Evolutionary conservation across 2,797 vertebrate genomes (phyloP).

Genomic region (Apogon hyalosoma): DNA sequence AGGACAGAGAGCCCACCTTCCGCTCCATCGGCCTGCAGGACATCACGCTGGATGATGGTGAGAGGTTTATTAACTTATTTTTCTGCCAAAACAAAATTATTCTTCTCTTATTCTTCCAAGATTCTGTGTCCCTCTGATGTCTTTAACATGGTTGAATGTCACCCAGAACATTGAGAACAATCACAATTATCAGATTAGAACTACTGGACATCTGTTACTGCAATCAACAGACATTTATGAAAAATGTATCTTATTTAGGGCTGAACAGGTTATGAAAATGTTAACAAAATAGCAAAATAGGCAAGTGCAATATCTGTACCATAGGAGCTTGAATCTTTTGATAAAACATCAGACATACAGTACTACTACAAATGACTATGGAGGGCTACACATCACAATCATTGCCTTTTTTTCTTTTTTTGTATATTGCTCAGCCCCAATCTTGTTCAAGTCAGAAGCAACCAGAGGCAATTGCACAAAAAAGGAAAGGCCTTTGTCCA

Average conservation of each 20-base stretch:
- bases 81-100: background rate
- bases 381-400: too few relatives aligned
- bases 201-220: background rate
- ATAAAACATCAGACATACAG: too few relatives aligned
- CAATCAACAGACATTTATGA: slow-evolving; percentile 1
- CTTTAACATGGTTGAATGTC: background rate
- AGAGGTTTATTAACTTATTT: slow-evolving; percentile 67
- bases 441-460: background rate
- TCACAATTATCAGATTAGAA: background rate
- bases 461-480: background rate
- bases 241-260: too few relatives aligned
- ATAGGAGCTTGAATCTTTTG: too few relatives aligned
- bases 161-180: background rate
- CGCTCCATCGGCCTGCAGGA: slow-evolving; percentile 96
- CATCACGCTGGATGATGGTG: slow-evolving; percentile 99
- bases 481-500: background rate
- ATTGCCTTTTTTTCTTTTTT: too few relatives aligned
- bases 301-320: too few relatives aligned
- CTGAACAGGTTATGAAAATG: too few relatives aligned
- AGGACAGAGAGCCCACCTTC: slow-evolving; percentile 93
- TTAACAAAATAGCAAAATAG: too few relatives aligned
- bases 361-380: too few relatives aligned
- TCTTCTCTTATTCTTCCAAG: slow-evolving; percentile 6
- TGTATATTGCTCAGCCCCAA: too few relatives aligned
- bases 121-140: background rate